Evolutionary conservation across 2,888 invertebrate genomes (phyloP), one percentile per base, ranked within the genome.

Genomic region (Nephrotoma flavescens): DNA sequence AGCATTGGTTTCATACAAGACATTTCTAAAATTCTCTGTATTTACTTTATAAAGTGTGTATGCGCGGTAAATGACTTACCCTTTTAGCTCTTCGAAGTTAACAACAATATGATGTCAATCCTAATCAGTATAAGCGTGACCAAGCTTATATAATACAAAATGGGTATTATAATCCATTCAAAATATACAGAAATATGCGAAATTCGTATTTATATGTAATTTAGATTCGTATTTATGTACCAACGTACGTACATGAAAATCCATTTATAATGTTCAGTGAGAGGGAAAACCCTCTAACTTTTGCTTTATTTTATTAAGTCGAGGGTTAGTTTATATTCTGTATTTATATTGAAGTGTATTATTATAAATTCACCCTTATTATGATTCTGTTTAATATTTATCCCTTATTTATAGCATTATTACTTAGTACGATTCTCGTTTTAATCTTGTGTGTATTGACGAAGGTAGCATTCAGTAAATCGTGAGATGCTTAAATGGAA

Each of bases 111-210:
- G 47, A 86, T 85, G 57, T 87, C 71, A 85, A 42, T 85, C 85
- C 87, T 87, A 87, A 87, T 87, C 87, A 87, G 87, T 71, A 87
- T 87, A 87, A 85, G 87, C 87, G 87, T 87, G 87, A 87, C 87
- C 85, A 57, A 87, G 9, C 47, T 15, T 42, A 71, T 85, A 85
- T 52, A 87, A 86, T 47, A 86, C 84, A 31, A 86, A 83, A 86
- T 86, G 86, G 31, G 84, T 84, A 86, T 86, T 86, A 84, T 84
- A 42, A 57, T 57, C 57, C 71, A 57, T 57, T 15, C 41, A 57
- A 41, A 31, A 86, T 41, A 86, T 42, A 86, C 41, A 86, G 44
- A 84, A 85, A 85, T n/a, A 44, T n/a, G 19, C 85, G 4, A 42
- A 41, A 85, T 42, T 85, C 85, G 11, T 85, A 42, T 15, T 71